Evolutionary conservation across 2,888 invertebrate genomes (phyloP), one percentile per base, ranked within the genome.

Genomic region (Antitype chi): DNA sequence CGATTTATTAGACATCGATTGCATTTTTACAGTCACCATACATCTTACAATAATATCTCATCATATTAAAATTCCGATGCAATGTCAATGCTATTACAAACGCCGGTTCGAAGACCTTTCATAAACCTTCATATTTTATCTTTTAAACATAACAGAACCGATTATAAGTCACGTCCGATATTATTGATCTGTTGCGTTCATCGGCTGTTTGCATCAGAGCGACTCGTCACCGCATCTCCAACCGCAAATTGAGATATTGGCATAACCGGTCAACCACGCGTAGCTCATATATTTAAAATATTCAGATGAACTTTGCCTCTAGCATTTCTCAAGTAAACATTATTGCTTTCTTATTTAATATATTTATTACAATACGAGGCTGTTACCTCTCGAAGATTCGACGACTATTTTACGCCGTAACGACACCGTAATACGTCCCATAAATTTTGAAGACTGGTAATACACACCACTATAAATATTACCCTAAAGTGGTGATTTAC

Each of bases 401-500:
- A 80, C 71, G 74, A 82, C 75, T 81, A 83, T 82, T 87, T 89
- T 89, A 92, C 91, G 90, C 76, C 80, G 87, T 91, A 93, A 94
- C 91, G 91, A 91, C 91, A 87, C 85, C 83, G 88, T 93, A 91
- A 92, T 88, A 89, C 75, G 77, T 86, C 86, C 83, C 90, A 92
- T 94, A 94, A 93, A 94, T 93, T 93, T 94, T 89, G 88, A 92
- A 90, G 89, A 90, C 88, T 85, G 25, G 92, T 93, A 93, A 93
- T 93, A 89, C 87, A 92, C 84, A 92, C 91, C 89, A 87, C 92
- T 88, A 94, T 94, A 94, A 93, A 93, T 92, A 92, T 91, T 89
- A 90, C 86, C 87, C 85, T 89, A 90, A 94, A 93, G 92, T 93
- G 93, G 94, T 94, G 92, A 94, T 94, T 93, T 93, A 93, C 92